phyloP scores from a whole-genome alignment of 2,888 invertebrate genomes.

The Hedya salicella region DNA sequence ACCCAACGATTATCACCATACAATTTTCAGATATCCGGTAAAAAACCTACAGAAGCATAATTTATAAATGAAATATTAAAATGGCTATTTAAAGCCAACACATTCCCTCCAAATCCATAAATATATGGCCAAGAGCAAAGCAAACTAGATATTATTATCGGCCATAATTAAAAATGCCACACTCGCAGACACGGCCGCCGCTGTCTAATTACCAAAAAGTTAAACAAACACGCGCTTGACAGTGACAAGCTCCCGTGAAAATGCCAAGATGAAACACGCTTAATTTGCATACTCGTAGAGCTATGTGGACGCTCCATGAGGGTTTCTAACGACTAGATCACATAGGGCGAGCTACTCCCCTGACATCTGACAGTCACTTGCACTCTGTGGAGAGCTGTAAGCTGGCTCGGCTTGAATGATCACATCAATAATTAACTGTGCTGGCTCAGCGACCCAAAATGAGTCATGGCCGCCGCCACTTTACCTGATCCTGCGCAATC shows the following conservation, averaged over 20 bases:
- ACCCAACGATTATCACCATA: too few relatives aligned
- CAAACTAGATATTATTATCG: slow-evolving; percentile 71
- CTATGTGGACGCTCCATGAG: slow-evolving; percentile 21
- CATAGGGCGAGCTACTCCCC: not conserved
- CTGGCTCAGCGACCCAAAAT: too few relatives aligned
- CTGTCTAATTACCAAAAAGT: slow-evolving; percentile 84
- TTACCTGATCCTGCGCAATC: too few relatives aligned
- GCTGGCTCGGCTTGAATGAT: too few relatives aligned
- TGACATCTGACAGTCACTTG: too few relatives aligned
- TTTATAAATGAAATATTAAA: not conserved
- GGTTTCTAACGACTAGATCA: not conserved
- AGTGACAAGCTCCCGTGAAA: slow-evolving; percentile 82
- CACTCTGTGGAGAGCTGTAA: too few relatives aligned
- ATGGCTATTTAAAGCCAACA: not conserved
- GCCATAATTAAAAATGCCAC: slow-evolving; percentile 83
- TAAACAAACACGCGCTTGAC: slow-evolving; percentile 81
- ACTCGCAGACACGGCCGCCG: slow-evolving; percentile 75
- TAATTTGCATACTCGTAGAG: slow-evolving; percentile 71
- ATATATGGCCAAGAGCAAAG: slow-evolving; percentile 45
- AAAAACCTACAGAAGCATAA: not conserved
- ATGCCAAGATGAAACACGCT: slow-evolving; percentile 83
- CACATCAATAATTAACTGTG: too few relatives aligned
- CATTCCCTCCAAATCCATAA: not conserved
- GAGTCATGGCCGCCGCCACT: too few relatives aligned
- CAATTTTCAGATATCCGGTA: too few relatives aligned